phyloP scores from a whole-genome alignment of 1,140 invertebrate species.

The Meloidogyne floridensis region DNA sequence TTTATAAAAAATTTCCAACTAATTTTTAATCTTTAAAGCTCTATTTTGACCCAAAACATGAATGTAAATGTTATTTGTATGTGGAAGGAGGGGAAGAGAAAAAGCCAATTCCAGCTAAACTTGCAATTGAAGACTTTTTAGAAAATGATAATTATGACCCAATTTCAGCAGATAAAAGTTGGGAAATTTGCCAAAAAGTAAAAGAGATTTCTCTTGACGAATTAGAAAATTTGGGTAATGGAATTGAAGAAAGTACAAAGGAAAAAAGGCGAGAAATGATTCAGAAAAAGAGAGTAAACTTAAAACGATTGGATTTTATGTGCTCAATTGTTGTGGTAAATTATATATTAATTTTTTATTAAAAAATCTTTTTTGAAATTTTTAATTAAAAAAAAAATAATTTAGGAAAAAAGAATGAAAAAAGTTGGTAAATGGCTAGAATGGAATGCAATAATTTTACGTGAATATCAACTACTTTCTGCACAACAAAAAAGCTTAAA shows the following conservation, averaged over 20 bases:
- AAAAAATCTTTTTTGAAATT: background rate
- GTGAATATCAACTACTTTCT: background rate
- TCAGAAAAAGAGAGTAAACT: background rate
- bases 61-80: slow-evolving; percentile 10
- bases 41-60: background rate
- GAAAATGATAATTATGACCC: background rate
- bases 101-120: background rate
- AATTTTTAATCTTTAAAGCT: background rate
- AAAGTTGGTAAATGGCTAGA: background rate
- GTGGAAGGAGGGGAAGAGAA: background rate
- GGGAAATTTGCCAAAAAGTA: background rate
- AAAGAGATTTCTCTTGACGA: background rate
- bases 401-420: background rate
- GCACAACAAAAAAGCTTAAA: background rate
- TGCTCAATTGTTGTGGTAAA: background rate
- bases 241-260: slow-evolving; percentile 5
- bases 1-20: too few species aligned
- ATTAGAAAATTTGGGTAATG: background rate
- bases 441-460: background rate
- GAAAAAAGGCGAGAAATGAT: background rate
- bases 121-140: slow-evolving; percentile 9
- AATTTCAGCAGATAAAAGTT: background rate
- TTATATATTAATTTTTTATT: background rate
- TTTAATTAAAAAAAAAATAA: background rate
- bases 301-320: slow-evolving; percentile 2